phyloP scores from a whole-genome alignment of 2,113 vertebrate species.

The Tetrao urogallus region DNA sequence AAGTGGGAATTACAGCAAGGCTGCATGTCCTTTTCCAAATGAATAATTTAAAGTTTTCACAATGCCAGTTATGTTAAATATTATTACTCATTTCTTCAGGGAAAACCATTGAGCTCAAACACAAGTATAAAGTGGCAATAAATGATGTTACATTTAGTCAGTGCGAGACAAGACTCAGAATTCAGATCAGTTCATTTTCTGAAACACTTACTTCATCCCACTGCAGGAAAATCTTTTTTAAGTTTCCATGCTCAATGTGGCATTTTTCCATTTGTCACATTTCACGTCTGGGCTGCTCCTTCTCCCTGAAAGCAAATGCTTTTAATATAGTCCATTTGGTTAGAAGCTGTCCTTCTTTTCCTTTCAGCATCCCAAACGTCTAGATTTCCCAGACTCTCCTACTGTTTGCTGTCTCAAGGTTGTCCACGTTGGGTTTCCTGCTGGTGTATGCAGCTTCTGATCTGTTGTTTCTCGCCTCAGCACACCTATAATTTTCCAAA shows the following conservation, averaged over 20 bases:
- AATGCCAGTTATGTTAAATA: constrained; percentile 75
- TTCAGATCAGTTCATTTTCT: constrained; percentile 57
- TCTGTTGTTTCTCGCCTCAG: constrained; percentile 54
- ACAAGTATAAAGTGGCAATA: constrained; percentile 64
- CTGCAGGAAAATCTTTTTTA: constrained; percentile 58
- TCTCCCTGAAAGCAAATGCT: constrained; percentile 45
- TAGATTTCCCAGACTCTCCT: constrained; percentile 25
- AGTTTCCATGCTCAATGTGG: constrained; percentile 40
- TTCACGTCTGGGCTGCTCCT: constrained; percentile 30
- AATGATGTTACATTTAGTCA: constrained; percentile 62
- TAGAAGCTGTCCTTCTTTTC: constrained; percentile 14
- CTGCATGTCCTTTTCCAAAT: constrained; percentile 63
- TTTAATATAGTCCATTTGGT: constrained; percentile 42
- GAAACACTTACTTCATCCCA: constrained; percentile 62
- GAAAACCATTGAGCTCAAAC: constrained; percentile 33
- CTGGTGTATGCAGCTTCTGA: constrained; percentile 13
- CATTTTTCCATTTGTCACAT: constrained; percentile 64
- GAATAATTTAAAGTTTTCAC: constrained; percentile 79
- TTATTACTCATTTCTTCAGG: constrained; percentile 67
- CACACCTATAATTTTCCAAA: constrained; percentile 50
- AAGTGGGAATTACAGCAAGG: constrained; percentile 60
- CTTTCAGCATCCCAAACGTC: constrained; percentile 18
- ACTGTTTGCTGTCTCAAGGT: constrained; percentile 47
- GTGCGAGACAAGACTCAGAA: constrained; percentile 48
- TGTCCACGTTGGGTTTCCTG: constrained; percentile 40